Base-by-base conservation (phyloP, 2,888 invertebrate species). In the Aleiodes alternator region DNA sequence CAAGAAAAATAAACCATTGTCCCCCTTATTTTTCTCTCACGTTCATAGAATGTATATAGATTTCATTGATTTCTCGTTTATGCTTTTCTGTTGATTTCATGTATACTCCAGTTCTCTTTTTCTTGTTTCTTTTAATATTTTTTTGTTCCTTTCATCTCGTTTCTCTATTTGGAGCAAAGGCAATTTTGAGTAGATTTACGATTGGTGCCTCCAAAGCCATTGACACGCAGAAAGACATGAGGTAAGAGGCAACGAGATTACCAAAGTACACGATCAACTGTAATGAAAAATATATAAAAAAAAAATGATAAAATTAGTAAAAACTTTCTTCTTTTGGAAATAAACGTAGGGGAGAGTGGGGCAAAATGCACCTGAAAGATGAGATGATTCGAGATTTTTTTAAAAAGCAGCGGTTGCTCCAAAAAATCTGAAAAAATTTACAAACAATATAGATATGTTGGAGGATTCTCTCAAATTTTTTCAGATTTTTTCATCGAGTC, bases 191-290 rank as follows among this genome's bases (percentile, higher is more conserved):
- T 78, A 96, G 90, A 83, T 94, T 92, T 61, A 96, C 95, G 66
- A 95, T 92, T 0, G 96, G 96, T n/a, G 96, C 95, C 87, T 96
- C 96, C 84, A 96, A 94, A 1, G 94, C 91, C 82, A 96, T 90
- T 9, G 96, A 96, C 78, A 96, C 93, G 81, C 93, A 92, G 86
- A 96, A 96, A 0, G 96, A 95, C 50, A 93, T 89, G 72, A 94
- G 85, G 88, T 95, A 96, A 4, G 96, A 95, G 80, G 95, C 92
- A 43, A 96, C 94, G 29, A 95, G 92, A 85, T 96, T 96, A 8
- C 96, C 96, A 77, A 94, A 92, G 88, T 94, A 95, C 79, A 94
- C 91, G 76, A 92, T 92, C 76, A 93, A 84, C 93, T 93, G 89
- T 64, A 90, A 34, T 34, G 2, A 34, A 34, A 34, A 6, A 34